Percentiles rank a stretch among this genome's conserved stretches.
Evolutionary conservation across 2,888 invertebrate genomes (phyloP).

Genomic region (Unio pictorum): DNA sequence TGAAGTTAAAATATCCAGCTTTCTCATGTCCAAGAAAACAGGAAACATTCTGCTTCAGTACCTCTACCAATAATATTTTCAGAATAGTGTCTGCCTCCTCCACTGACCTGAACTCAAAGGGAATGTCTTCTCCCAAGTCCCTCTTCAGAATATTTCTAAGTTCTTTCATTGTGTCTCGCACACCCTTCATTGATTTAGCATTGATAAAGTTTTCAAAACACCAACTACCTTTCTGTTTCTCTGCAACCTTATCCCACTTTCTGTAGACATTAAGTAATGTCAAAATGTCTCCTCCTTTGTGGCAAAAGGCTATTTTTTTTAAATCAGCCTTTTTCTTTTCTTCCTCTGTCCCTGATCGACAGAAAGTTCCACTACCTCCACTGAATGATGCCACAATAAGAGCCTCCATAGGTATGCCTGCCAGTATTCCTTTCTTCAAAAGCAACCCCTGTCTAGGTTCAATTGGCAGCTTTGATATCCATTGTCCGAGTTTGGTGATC

Average conservation of each 20-base stretch:
- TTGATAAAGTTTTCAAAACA: constrained; percentile 66
- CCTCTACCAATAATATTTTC: constrained; percentile 48
- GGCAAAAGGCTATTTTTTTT: constrained; percentile 56
- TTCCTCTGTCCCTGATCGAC: constrained; percentile 50
- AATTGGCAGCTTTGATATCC: constrained; percentile 63
- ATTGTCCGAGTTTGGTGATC: constrained; percentile 62
- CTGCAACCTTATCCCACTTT: constrained; percentile 50
- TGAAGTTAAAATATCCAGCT: constrained; percentile 54
- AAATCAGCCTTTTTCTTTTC: constrained; percentile 55
- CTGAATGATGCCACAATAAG: constrained; percentile 59
- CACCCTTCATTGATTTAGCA: constrained; percentile 60
- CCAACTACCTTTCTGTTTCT: constrained; percentile 57
- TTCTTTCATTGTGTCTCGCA: constrained; percentile 54
- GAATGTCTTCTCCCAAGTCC: constrained; percentile 35
- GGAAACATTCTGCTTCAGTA: constrained; percentile 48
- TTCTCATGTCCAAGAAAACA: constrained; percentile 55
- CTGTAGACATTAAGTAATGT: constrained; percentile 59
- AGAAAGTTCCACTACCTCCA: constrained; percentile 62
- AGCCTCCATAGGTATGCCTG: constrained; percentile 52
- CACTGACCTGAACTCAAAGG: constrained; percentile 22
- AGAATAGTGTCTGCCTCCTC: constrained; percentile 24
- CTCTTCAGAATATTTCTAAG: constrained; percentile 38
- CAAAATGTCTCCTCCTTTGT: constrained; percentile 59
- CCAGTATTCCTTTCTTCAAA: constrained; percentile 17
- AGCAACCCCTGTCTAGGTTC: constrained; percentile 59